Base-by-base conservation (phyloP, 2,797 vertebrate species). In the Cercopithecus hamlyni region DNA sequence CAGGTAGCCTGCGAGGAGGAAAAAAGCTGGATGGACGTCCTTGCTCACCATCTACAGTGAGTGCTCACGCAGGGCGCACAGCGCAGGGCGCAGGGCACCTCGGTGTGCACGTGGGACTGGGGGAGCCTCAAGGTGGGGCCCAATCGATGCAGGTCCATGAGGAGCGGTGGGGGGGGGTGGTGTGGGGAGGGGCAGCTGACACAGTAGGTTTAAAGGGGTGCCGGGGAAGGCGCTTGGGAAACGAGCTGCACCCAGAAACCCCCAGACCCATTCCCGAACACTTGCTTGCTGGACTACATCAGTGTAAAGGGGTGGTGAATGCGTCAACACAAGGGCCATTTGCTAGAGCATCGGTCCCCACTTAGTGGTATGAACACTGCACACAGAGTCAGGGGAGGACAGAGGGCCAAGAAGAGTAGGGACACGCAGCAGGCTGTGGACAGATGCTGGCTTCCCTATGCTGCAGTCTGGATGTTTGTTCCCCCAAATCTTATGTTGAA, bases 161-260 rank as follows among this genome's bases (percentile, higher is more conserved):
- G 77, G 20, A 84, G 39, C 11, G 73, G 13, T n/a, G 3, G 3
- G 61, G 14, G 14, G 15, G 61, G 15, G 61, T 3, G 33, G 61
- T 3, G 33, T 15, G 15, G 61, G 61, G 81, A 13, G 36, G 26
- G 45, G 55, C 61, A 73, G 70, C 70, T 52, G 81, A 72, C n/a
- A 92, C 0, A 1, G 64, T 10, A 30, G 72, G 8, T 19, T 72
- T 67, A 57, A 61, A 87, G 39, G n/a, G 45, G 1, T 0, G 1
- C 43, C 50, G n/a, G 83, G 22, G 7, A 17, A 67, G 58, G n/a
- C 2, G 20, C 85, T 26, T 13, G n/a, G 41, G 61, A 50, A 41
- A 76, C 5, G 57, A 27, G 61, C 17, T n/a, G 39, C 0, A 27
- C 55, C 84, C 26, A 2, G 45, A 11, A 41, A 11, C n/a, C 58